Base-by-base conservation (phyloP, 1,140 invertebrate genomes). In the Atta cephalotes region DNA sequence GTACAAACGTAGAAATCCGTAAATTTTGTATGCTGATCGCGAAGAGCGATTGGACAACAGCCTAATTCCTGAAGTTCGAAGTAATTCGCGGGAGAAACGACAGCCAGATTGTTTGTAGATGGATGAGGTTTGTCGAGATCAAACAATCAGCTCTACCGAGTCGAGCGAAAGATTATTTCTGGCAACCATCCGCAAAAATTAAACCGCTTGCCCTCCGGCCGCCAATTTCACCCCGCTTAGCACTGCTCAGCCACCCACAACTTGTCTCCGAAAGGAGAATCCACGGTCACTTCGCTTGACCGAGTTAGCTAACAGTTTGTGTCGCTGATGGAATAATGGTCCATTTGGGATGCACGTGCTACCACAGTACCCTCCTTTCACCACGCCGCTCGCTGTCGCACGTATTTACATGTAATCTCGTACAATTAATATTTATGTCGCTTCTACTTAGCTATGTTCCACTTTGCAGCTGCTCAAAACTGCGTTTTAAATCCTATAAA, bases 251-350 rank as follows among this genome's bases (percentile, higher is more conserved):
- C n/a, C 65, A 58, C 39, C 25, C 49, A 66, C 51, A 68, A 65
- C 76, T 60, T 60, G 49, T 84, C 79, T 70, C 53, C 76, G 53
- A 80, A 89, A 87, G 88, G 77, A 87, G 66, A 85, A 63, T 76
- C 78, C 85, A 82, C 88, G 78, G 78, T 65, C 90, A 82, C 84
- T 91, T 87, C 81, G 87, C 91, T 94, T 90, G 92, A 91, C 88
- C 92, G 92, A 94, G 93, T 95, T 94, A 93, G 90, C 93, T 92
- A 92, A 93, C 94, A 94, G 93, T 95, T 95, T 94, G 93, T 92
- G 91, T 91, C 91, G 91, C 94, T 93, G 93, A 94, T 95, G 93
- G 93, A 94, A 95, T 95, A 95, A 95, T 95, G 92, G 93, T 94
- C 93, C 92, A 94, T 95, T 94, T 94, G 91, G 93, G 92, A 94